Evolutionary conservation across 2,113 vertebrate species (phyloP).

Genomic region (Tenebrosternarchus preto): DNA sequence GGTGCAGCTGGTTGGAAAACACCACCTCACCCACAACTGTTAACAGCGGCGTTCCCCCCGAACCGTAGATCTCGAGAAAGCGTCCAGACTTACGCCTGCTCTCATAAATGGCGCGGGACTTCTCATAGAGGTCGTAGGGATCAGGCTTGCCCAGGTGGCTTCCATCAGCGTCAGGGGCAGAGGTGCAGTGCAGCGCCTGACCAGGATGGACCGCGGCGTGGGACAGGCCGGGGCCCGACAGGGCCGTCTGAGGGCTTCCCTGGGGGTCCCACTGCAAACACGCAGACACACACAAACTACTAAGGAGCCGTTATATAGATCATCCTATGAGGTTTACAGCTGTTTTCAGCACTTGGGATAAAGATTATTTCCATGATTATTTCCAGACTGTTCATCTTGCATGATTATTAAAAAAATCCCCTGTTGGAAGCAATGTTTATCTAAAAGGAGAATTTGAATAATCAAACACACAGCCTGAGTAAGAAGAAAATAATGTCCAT

Average conservation of each 20-base stretch:
- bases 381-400: background rate
- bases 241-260: constrained; percentile 90
- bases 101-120: constrained; percentile 98
- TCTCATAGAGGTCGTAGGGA: constrained; percentile 98
- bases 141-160: constrained; percentile 96
- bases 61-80: background rate
- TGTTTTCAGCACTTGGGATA: background rate
- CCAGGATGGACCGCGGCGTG: constrained; percentile 86
- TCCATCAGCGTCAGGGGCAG: constrained; percentile 92
- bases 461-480: background rate
- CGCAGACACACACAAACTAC: constrained; percentile 6
- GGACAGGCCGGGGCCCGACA: constrained; percentile 82
- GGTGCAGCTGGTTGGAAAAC: no score
- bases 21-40: no score
- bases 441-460: background rate
- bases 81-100: constrained; percentile 91
- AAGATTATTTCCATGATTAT: no score
- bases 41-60: no score
- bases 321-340: background rate
- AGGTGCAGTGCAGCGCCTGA: constrained; percentile 81
- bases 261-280: constrained; percentile 87
- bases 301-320: background rate
- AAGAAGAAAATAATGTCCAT: background rate
- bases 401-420: background rate
- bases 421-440: background rate